Percentiles rank a stretch among this genome's conserved stretches.
Evolutionary conservation across 2,888 invertebrate species (phyloP).

Genomic region (Tetragonisca angustula): DNA sequence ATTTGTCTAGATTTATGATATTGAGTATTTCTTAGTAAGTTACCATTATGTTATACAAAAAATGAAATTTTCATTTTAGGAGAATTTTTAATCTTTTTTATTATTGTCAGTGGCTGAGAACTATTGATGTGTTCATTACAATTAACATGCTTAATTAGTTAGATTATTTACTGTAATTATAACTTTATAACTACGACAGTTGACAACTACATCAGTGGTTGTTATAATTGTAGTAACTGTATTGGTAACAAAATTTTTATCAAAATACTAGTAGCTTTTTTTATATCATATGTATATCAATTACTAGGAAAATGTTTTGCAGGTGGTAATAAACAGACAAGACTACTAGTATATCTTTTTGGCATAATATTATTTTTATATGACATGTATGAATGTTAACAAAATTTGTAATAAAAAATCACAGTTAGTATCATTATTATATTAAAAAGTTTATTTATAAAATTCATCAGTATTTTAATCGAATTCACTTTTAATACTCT

Average conservation of each 20-base stretch:
- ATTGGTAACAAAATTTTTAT: not conserved
- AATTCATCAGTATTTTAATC: not conserved
- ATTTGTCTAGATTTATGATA: not conserved
- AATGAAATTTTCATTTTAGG: not conserved
- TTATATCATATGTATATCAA: not conserved
- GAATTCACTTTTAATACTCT: not conserved
- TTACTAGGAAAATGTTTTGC: not conserved
- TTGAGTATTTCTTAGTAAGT: not conserved
- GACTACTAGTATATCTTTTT: not conserved
- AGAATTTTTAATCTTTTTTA: not conserved
- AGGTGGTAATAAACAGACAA: not conserved
- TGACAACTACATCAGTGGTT: not conserved
- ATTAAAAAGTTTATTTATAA: not conserved
- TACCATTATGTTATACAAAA: not conserved
- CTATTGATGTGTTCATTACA: not conserved
- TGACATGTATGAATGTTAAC: conserved; percentile 3
- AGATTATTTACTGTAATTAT: not conserved
- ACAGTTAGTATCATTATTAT: not conserved
- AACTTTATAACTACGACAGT: not conserved
- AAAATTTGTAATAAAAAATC: conserved; percentile 1
- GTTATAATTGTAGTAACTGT: not conserved
- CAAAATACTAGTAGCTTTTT: not conserved
- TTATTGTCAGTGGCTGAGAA: not conserved
- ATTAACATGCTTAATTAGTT: not conserved
- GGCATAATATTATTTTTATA: conserved; percentile 14